These are phyloP conservation scores for Synanthedon tipuliformis DNA, from an alignment of 2,888 invertebrate genomes.

Conservation along the genomic window DNA sequence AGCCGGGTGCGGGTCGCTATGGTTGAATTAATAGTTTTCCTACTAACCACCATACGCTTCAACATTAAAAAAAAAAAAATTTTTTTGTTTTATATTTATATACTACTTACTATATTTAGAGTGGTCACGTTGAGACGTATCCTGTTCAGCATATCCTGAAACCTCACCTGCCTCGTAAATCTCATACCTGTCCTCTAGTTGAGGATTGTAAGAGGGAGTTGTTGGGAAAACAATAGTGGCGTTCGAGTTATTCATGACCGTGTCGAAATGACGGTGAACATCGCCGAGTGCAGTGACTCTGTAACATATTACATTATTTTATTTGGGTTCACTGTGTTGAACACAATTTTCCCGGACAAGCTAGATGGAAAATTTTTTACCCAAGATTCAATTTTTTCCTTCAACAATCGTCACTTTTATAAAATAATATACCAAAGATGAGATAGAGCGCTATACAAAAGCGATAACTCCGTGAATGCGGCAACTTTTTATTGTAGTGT, in stretches of 20 bases:
- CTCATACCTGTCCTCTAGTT: conserved; percentile 51
- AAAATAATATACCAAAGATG: too few species aligned
- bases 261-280: conserved; percentile 74
- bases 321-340: neutral
- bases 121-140: conserved; percentile 28
- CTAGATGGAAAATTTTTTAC: neutral
- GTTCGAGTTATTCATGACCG: conserved; percentile 16
- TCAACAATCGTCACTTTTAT: too few species aligned
- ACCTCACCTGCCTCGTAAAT: conserved; percentile 74
- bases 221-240: conserved; percentile 14
- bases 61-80: too few species aligned
- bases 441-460: too few species aligned
- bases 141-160: conserved; percentile 50
- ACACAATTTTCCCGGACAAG: neutral
- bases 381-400: too few species aligned
- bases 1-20: too few species aligned
- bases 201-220: conserved; percentile 14
- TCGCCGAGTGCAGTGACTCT: conserved; percentile 80
- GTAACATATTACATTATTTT: conserved; percentile 8
- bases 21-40: too few species aligned
- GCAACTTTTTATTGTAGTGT: too few species aligned
- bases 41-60: too few species aligned
- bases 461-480: too few species aligned
- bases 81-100: too few species aligned
- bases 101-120: conserved; percentile 51